Conservation (phyloP, 2,797 vertebrate species). For the Eurystomus glaucurus region DNA sequence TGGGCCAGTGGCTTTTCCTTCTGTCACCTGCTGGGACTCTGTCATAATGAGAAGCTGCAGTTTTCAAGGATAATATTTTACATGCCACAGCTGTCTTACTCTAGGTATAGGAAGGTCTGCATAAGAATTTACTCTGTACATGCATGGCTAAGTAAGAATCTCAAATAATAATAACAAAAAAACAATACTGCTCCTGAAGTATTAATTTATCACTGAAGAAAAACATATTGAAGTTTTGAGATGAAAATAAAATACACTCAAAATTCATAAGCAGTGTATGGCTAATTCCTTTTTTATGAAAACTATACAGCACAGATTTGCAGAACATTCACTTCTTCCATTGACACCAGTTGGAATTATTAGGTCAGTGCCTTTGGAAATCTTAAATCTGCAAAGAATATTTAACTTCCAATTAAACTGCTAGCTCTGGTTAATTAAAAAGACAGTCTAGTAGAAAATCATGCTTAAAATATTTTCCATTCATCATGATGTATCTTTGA, state of each 20-base stretch:
- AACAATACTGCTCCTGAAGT: conserved; percentile 35
- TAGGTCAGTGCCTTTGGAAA: conserved; percentile 73
- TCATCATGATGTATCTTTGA: neutral
- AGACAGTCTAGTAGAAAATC: conserved; percentile 24
- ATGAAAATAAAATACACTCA: conserved; percentile 78
- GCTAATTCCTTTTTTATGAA: conserved; percentile 84
- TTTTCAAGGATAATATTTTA: conserved; percentile 65
- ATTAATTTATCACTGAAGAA: conserved; percentile 68
- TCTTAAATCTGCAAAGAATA: conserved; percentile 82
- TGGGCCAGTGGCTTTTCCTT: conserved; percentile 61
- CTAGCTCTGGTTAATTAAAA: conserved; percentile 81
- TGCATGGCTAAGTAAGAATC: conserved; percentile 7
- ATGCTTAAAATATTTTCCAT: conserved; percentile 21
- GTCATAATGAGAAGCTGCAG: conserved; percentile 58
- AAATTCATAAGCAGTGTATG: conserved; percentile 77
- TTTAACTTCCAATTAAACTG: conserved; percentile 81
- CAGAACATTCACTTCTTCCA: conserved; percentile 20
- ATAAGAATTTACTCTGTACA: conserved; percentile 5
- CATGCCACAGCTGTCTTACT: conserved; percentile 46
- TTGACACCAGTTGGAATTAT: conserved; percentile 52
- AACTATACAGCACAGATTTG: conserved; percentile 53
- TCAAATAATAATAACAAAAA: conserved; percentile 41
- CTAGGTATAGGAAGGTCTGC: neutral
- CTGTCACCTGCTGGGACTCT: conserved; percentile 57
- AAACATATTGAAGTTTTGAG: conserved; percentile 69